Conservation (phyloP, 2,888 invertebrate species). For the Tridacna crocea region DNA sequence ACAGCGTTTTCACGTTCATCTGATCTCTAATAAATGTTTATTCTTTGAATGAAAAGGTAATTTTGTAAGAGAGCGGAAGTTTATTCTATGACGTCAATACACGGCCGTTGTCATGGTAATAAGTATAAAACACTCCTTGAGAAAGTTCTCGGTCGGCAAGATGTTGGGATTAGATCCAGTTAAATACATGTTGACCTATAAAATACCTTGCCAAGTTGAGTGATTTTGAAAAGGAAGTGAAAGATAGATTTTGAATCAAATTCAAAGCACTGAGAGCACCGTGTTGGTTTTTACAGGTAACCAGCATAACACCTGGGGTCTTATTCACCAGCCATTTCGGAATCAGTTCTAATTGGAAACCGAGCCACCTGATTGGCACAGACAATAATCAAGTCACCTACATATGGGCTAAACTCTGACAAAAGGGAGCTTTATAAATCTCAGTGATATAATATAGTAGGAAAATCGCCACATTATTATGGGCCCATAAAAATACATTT, state of each 20-base stretch:
- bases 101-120: slow-evolving; percentile 39
- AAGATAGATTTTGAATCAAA: neutral
- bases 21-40: slow-evolving; percentile 26
- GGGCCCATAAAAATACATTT: no score
- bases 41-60: slow-evolving; percentile 55
- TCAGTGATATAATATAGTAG: no score
- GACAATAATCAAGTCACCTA: no score
- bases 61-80: slow-evolving; percentile 57
- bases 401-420: no score
- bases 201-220: slow-evolving; percentile 15
- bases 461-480: no score
- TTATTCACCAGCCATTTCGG: no score
- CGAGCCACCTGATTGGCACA: no score
- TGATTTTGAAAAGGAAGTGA: slow-evolving; percentile 30
- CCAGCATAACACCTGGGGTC: no score
- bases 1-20: slow-evolving; percentile 29
- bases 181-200: slow-evolving; percentile 16
- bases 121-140: slow-evolving; percentile 29
- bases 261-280: neutral
- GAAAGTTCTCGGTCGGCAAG: slow-evolving; percentile 5
- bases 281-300: no score
- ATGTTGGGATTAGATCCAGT: slow-evolving; percentile 18
- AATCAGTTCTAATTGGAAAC: no score
- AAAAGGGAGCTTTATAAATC: no score
- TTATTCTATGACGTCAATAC: slow-evolving; percentile 55